Conservation (phyloP, 2,797 vertebrate species). For the Melanotaenia maccullochi region DNA sequence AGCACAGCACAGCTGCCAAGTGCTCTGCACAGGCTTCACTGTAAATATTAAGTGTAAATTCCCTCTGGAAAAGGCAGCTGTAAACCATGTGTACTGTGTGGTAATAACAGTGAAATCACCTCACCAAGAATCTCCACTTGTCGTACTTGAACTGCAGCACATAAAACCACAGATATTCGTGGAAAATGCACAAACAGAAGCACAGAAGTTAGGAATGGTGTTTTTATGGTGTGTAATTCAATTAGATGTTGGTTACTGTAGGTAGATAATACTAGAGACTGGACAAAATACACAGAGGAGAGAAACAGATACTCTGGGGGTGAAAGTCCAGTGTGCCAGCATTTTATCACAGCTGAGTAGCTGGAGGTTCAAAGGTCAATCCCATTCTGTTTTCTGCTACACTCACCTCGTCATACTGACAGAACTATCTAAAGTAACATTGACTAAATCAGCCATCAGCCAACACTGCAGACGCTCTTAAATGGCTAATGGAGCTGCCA, state of each 20-base stretch:
- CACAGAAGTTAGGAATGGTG: constrained; percentile 60
- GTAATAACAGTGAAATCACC: constrained; percentile 86
- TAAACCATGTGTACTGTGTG: constrained; percentile 81
- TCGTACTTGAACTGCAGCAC: constrained; percentile 81
- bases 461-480: constrained; percentile 69
- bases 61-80: constrained; percentile 86
- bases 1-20: constrained; percentile 60
- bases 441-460: constrained; percentile 72
- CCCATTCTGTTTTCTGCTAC: constrained; percentile 63
- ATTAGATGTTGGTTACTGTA: constrained; percentile 74
- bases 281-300: constrained; percentile 32
- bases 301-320: constrained; percentile 48
- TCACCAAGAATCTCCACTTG: constrained; percentile 78
- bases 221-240: constrained; percentile 83
- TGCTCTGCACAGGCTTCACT: constrained; percentile 76
- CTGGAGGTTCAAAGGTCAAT: constrained; percentile 73
- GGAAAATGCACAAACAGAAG: constrained; percentile 30
- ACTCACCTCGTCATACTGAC: constrained; percentile 75
- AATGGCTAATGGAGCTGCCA: constrained; percentile 70
- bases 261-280: constrained; percentile 72
- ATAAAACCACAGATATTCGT: constrained; percentile 58
- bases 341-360: constrained; percentile 75
- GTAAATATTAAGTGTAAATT: constrained; percentile 89
- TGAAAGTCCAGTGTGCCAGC: constrained; percentile 71
- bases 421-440: constrained; percentile 71